These are phyloP conservation scores for Tachyglossus aculeatus DNA, from an alignment of 2,797 vertebrate genomes.

Conservation along the genomic window DNA sequence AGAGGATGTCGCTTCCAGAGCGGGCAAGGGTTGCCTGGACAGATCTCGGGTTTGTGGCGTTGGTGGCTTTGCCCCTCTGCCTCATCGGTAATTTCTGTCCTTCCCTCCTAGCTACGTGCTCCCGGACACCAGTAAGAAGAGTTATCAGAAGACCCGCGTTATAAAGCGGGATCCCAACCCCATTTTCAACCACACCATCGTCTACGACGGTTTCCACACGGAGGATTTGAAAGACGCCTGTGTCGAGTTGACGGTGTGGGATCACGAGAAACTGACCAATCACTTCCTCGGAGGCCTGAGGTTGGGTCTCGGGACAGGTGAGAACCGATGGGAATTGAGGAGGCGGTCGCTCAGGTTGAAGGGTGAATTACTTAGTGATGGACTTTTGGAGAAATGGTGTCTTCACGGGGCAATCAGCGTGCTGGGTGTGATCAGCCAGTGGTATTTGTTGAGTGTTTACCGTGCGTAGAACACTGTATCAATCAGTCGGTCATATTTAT, in stretches of 20 bases:
- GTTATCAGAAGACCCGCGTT: slow-evolving; percentile 73
- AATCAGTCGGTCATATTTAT: no score
- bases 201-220: slow-evolving; percentile 73
- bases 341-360: no score
- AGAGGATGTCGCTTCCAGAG: no score
- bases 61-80: no score
- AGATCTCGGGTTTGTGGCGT: neutral
- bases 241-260: slow-evolving; percentile 75
- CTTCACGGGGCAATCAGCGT: no score
- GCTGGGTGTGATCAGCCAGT: no score
- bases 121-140: slow-evolving; percentile 77
- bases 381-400: no score
- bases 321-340: no score
- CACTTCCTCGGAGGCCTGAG: slow-evolving; percentile 75
- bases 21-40: neutral
- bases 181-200: slow-evolving; percentile 76
- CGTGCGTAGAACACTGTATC: no score
- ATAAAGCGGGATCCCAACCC: slow-evolving; percentile 73
- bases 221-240: slow-evolving; percentile 75
- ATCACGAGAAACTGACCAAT: slow-evolving; percentile 75
- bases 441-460: no score
- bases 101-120: slow-evolving; percentile 70
- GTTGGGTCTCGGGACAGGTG: slow-evolving; percentile 72
- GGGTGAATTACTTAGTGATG: no score
- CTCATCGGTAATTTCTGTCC: neutral